Conservation (phyloP, 64 coral and sea anemone genomes). For the Pocillopora verrucosa region DNA sequence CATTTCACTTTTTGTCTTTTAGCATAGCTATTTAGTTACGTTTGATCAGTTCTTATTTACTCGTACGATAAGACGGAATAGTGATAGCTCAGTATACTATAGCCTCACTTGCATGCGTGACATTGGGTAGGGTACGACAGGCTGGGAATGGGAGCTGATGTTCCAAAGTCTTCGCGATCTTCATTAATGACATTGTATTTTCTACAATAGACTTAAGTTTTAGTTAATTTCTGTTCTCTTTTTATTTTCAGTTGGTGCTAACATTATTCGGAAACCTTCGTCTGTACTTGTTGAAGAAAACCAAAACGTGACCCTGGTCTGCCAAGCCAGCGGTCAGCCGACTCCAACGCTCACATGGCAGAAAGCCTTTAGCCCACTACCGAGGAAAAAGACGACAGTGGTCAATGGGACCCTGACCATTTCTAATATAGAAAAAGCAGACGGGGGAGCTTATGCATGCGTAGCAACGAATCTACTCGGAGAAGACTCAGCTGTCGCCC, state of each 20-base stretch:
- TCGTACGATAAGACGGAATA: too few species aligned
- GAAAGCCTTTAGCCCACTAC: neutral
- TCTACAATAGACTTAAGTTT: neutral
- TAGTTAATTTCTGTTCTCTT: neutral
- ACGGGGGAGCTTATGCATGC: slow-evolving; percentile 29
- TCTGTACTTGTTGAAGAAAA: slow-evolving; percentile 36
- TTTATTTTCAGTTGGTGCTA: neutral
- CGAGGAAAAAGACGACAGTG: slow-evolving; percentile 1
- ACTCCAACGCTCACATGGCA: slow-evolving; percentile 15
- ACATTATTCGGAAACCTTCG: slow-evolving; percentile 9
- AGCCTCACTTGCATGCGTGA: too few species aligned
- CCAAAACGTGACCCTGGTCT: neutral
- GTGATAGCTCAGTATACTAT: too few species aligned
- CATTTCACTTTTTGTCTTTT: too few species aligned
- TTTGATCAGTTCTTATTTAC: too few species aligned
- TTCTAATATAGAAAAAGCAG: neutral
- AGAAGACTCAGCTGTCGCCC: neutral
- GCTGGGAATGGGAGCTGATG: too few species aligned
- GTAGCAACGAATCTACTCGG: slow-evolving; percentile 21
- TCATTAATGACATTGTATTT: too few species aligned
- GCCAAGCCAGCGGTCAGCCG: slow-evolving; percentile 19
- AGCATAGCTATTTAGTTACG: too few species aligned
- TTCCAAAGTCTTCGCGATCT: too few species aligned
- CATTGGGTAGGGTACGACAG: too few species aligned
- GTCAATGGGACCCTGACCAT: neutral